Conservation (phyloP, 2,113 vertebrate genomes). For the Pachypanchax playfairii region DNA sequence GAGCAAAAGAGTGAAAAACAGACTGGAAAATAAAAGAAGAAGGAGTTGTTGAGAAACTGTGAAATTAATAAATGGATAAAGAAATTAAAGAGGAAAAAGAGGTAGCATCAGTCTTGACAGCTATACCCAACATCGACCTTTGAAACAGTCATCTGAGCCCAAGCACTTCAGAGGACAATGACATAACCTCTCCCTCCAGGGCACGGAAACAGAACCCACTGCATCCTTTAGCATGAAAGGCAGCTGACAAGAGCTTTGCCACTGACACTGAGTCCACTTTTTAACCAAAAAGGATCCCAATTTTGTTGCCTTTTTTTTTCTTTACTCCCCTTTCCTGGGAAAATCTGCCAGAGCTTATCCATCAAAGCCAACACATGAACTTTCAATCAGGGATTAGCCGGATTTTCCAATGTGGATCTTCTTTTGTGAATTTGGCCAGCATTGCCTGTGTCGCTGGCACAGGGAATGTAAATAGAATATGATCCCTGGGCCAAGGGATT, state of each 20-base stretch:
- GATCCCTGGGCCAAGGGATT: slow-evolving; percentile 85
- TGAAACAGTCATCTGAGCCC: slow-evolving; percentile 27
- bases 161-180: slow-evolving; percentile 18
- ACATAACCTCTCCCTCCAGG: slow-evolving; percentile 39
- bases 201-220: slow-evolving; percentile 20
- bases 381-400: slow-evolving; percentile 89
- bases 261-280: slow-evolving; percentile 78
- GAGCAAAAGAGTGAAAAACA: slow-evolving; percentile 51
- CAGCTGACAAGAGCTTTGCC: slow-evolving; percentile 67
- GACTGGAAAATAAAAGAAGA: slow-evolving; percentile 47
- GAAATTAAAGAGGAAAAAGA: slow-evolving; percentile 15
- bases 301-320: slow-evolving; percentile 68
- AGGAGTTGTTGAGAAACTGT: slow-evolving; percentile 34
- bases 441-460: slow-evolving; percentile 84
- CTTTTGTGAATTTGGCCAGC: slow-evolving; percentile 88
- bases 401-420: slow-evolving; percentile 89
- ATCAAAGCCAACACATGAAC: slow-evolving; percentile 87
- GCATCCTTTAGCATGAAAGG: slow-evolving; percentile 57
- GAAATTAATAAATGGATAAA: slow-evolving; percentile 41
- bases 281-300: slow-evolving; percentile 77
- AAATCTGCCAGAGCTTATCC: slow-evolving; percentile 86
- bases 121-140: slow-evolving; percentile 29
- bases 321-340: slow-evolving; percentile 82
- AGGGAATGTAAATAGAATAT: slow-evolving; percentile 85
- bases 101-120: slow-evolving; percentile 9